These are phyloP conservation scores for Chelonia mydas DNA, from an alignment of 2,797 vertebrate species.

Conservation along the genomic window DNA sequence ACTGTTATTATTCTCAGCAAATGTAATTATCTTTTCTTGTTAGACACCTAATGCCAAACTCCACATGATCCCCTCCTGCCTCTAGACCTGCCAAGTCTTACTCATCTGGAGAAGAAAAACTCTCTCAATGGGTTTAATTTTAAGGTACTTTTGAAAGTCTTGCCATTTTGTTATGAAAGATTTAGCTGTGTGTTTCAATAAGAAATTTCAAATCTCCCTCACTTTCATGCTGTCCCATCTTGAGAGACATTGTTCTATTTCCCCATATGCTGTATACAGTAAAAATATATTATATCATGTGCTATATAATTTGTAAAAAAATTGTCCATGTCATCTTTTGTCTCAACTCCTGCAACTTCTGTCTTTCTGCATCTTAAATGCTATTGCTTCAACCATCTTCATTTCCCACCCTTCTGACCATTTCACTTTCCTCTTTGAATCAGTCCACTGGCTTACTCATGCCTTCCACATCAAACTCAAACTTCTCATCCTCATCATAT, in stretches of 20 bases:
- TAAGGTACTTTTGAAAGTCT: not conserved
- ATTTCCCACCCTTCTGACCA: not conserved
- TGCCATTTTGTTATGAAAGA: not conserved
- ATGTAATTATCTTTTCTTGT: not conserved
- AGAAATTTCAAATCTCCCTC: not conserved
- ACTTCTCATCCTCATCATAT: not conserved
- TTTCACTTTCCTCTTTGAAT: not conserved
- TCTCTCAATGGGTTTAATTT: fast-evolving
- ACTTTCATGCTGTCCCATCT: not conserved
- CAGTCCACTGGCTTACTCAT: not conserved
- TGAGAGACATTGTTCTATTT: not conserved
- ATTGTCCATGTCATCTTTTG: not conserved
- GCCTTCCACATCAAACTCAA: not conserved
- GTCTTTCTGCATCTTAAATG: not conserved
- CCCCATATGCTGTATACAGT: fast-evolving
- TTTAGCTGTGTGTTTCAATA: not conserved
- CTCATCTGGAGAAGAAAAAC: not conserved
- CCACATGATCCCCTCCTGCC: not conserved
- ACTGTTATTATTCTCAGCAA: not conserved
- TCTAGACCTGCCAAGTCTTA: not conserved
- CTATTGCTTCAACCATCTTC: not conserved
- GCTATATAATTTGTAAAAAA: not conserved
- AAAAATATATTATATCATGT: not conserved
- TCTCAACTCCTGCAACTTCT: fast-evolving
- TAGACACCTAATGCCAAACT: not conserved